Evolutionary conservation across 2,797 vertebrate species (phyloP).

Genomic region (Onychomys torridus): DNA sequence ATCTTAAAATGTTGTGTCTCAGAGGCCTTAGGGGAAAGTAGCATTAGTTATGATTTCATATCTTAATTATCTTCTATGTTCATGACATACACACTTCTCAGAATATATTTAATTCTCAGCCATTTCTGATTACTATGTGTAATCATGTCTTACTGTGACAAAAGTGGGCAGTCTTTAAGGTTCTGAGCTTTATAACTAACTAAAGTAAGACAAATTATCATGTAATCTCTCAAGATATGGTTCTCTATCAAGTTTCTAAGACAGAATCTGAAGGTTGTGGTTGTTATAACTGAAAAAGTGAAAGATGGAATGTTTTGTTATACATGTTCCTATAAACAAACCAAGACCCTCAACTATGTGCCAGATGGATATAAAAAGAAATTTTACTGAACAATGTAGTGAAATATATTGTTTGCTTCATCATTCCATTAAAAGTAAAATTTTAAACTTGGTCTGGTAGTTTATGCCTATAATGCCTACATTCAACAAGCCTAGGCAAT

Average conservation of each 20-base stretch:
- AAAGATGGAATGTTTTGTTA: no score
- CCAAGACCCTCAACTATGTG: not conserved
- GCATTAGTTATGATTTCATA: not conserved
- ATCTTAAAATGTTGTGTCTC: constrained; percentile 52
- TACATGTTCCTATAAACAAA: not conserved
- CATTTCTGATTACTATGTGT: not conserved
- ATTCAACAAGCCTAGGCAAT: not conserved
- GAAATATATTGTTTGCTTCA: not conserved
- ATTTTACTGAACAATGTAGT: not conserved
- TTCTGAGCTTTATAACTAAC: not conserved
- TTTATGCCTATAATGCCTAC: not conserved
- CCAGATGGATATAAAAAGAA: not conserved
- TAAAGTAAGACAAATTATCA: not conserved
- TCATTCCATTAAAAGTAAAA: not conserved
- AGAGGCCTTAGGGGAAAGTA: not conserved
- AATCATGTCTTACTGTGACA: not conserved
- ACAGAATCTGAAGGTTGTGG: not conserved
- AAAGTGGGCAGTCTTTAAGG: no score
- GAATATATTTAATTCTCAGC: not conserved
- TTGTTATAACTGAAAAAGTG: not conserved
- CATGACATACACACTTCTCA: not conserved
- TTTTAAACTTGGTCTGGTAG: not conserved
- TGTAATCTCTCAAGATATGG: not conserved
- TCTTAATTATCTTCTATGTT: not conserved
- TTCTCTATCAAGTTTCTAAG: not conserved